Evolutionary conservation across 2,888 invertebrate genomes (phyloP).

Genomic region (Harpalus rubripes): DNA sequence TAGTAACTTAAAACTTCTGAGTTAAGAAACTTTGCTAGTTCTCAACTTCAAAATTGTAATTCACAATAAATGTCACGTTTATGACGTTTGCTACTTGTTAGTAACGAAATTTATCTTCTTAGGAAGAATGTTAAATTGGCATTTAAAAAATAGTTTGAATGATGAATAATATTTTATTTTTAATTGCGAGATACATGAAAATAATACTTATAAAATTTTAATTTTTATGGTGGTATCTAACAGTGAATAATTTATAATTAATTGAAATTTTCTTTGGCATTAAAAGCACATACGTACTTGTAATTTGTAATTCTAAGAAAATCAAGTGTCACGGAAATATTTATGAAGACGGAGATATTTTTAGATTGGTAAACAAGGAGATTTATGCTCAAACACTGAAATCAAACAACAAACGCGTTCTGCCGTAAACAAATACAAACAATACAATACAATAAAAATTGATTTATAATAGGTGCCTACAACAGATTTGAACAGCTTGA

Average conservation of each 20-base stretch:
- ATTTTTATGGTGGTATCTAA: slow-evolving; percentile 11
- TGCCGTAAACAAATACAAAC: background rate
- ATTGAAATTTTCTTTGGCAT: slow-evolving; percentile 8
- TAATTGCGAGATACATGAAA: slow-evolving; percentile 20
- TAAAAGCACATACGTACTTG: background rate
- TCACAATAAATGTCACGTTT: slow-evolving; percentile 53
- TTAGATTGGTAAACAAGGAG: background rate
- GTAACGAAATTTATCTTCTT: slow-evolving; percentile 32
- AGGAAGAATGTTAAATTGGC: slow-evolving; percentile 4
- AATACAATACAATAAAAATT: slow-evolving; percentile 1
- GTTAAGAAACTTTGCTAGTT: slow-evolving; percentile 50
- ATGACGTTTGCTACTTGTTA: slow-evolving; percentile 49
- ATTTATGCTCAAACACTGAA: background rate
- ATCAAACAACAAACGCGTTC: background rate
- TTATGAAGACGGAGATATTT: background rate
- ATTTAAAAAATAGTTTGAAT: background rate
- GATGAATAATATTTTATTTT: background rate
- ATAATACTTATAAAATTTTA: slow-evolving; percentile 7
- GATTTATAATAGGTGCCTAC: background rate
- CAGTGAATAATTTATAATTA: slow-evolving; percentile 38
- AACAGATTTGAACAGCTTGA: too few relatives aligned
- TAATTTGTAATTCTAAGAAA: background rate
- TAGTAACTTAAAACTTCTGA: slow-evolving; percentile 46
- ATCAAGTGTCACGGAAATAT: background rate
- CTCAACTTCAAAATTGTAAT: slow-evolving; percentile 53